Evolutionary conservation across 2,888 invertebrate species (phyloP), one percentile per base, ranked within the genome.

Genomic region (Bimastos eiseni): DNA sequence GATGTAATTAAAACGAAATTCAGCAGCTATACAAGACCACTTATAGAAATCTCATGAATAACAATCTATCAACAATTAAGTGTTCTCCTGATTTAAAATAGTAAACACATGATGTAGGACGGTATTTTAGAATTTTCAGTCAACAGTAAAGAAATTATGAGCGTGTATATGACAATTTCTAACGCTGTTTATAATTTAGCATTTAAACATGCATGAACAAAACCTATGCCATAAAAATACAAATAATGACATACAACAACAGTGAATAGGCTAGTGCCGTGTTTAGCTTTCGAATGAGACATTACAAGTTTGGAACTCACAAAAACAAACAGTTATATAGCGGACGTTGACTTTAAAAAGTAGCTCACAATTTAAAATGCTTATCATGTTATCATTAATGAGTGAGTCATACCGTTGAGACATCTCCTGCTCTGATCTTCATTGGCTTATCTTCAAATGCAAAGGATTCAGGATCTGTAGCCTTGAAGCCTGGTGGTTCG

Each of bases 401-500:
- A 41, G 15, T n/a, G 1, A 0, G 33, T 70, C 70, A 36, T 90
- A 95, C 95, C 44, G 95, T 95, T 83, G 92, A 88, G 30, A 95
- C 95, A 93, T 95, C 94, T 84, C 95, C 95, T 92, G 95, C 93
- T 93, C 94, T 94, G 88, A 95, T 94, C 89, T 94, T 94, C 91
- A 94, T 93, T 2, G 95, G 93, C 89, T 95, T 95, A 33, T 93
- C 94, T 89, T 94, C 94, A 93, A 95, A 95, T 11, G 91, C 91
- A 92, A 95, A 95, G 90, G 89, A 92, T 55, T 94, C 93, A 90
- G 92, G 92, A 37, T 93, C 93, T 38, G 94, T 93, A 55, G 95
- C 91, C 88, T 93, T 93, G 92, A 95, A 95, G 89, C 95, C 95
- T 90, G 95, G 95, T 11, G 95, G 95, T 91, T 95, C 95, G 93